Conservation (phyloP, 2,888 invertebrate genomes). For the Teleiodes luculella region DNA sequence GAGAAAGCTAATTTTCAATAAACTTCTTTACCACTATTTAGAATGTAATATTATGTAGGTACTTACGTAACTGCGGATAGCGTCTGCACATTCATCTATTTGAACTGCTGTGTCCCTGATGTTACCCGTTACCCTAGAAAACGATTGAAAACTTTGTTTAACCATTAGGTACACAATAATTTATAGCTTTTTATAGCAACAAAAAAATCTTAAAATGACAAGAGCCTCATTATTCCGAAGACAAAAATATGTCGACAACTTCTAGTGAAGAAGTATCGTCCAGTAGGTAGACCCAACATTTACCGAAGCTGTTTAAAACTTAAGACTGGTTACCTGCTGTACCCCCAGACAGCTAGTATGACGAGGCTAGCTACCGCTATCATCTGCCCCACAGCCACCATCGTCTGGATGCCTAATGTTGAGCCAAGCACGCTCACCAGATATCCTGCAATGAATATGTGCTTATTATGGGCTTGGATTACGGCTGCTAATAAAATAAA, state of each 20-base stretch:
- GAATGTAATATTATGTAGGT: not conserved
- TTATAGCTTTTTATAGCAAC: no score
- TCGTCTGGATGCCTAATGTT: constrained; percentile 85
- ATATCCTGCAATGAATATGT: no score
- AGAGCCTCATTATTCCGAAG: no score
- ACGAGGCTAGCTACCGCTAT: constrained; percentile 85
- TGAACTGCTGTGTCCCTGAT: constrained; percentile 40
- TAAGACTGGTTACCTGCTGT: constrained; percentile 83
- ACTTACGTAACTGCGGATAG: constrained; percentile 37
- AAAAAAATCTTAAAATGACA: no score
- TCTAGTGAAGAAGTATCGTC: no score
- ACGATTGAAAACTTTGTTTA: not conserved
- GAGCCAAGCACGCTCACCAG: constrained; percentile 88
- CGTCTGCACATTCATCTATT: constrained; percentile 41
- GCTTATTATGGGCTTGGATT: no score
- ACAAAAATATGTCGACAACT: no score
- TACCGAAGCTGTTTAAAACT: no score
- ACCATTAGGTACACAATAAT: no score
- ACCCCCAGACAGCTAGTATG: constrained; percentile 89
- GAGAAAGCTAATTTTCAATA: no score
- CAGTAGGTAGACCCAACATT: no score
- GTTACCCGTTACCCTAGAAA: constrained; percentile 45
- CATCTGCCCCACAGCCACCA: constrained; percentile 87
- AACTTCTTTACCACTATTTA: not conserved
- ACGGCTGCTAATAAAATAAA: no score